Evolutionary conservation across 2,113 vertebrate species (phyloP).

Genomic region (Ginglymostoma cirratum): DNA sequence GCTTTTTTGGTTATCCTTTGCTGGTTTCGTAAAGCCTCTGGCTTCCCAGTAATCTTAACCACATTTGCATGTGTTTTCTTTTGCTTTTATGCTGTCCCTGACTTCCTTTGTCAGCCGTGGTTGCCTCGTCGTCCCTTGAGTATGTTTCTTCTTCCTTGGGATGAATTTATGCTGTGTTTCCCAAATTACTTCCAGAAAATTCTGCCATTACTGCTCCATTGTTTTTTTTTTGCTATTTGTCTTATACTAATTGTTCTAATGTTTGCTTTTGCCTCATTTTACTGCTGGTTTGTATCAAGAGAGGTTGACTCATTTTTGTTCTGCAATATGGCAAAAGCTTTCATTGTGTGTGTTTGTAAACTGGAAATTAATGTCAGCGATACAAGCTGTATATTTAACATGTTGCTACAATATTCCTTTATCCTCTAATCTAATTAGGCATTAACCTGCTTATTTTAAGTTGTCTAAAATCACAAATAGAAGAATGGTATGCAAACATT

Average conservation of each 20-base stretch:
- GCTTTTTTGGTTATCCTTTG: too few species aligned
- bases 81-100: too few species aligned
- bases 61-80: too few species aligned
- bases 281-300: neutral
- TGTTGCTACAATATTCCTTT: neutral
- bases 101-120: too few species aligned
- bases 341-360: neutral
- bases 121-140: too few species aligned
- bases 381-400: neutral
- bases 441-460: neutral
- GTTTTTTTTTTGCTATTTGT: neutral
- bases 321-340: neutral
- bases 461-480: neutral
- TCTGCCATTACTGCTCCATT: too few species aligned
- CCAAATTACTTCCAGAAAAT: too few species aligned
- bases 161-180: too few species aligned
- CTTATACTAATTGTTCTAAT: neutral
- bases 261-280: too few species aligned
- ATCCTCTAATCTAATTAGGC: neutral
- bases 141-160: too few species aligned
- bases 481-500: neutral
- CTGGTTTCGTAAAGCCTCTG: too few species aligned
- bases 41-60: too few species aligned
- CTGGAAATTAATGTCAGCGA: neutral
- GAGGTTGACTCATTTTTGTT: neutral